phyloP scores from a whole-genome alignment of 2,888 invertebrate species.

The Gasteruption jaculator region DNA sequence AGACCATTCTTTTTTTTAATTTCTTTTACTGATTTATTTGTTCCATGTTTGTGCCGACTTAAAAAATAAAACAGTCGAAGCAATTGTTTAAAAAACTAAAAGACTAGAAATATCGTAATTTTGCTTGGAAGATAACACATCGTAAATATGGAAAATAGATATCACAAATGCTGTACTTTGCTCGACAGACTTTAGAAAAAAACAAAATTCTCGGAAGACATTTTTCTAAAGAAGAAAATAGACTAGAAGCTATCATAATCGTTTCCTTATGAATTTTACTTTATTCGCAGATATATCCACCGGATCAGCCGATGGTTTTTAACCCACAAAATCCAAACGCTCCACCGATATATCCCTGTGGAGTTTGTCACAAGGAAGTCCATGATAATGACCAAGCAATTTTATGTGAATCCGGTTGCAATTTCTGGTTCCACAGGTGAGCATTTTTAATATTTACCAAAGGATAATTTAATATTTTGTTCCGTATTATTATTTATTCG shows the following conservation, averaged over 20 bases:
- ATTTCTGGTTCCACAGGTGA: conserved; percentile 97
- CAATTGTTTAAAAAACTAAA: conserved; percentile 3
- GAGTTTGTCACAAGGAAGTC: conserved; percentile 95
- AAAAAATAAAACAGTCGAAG: neutral
- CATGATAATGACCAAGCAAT: conserved; percentile 98
- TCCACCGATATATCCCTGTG: conserved; percentile 96
- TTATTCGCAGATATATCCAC: conserved; percentile 68
- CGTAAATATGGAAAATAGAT: too few species aligned
- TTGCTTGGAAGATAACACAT: too few species aligned
- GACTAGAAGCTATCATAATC: too few species aligned
- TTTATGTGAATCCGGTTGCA: conserved; percentile 96
- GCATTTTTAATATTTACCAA: too few species aligned
- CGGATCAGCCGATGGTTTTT: conserved; percentile 95
- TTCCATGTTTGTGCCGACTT: neutral
- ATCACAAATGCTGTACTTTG: too few species aligned
- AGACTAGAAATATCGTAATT: too few species aligned
- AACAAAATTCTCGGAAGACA: too few species aligned
- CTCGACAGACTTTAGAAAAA: too few species aligned
- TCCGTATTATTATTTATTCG: too few species aligned
- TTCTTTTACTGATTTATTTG: neutral
- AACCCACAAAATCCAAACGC: conserved; percentile 98
- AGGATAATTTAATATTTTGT: too few species aligned
- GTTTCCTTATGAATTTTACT: neutral
- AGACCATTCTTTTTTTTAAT: conserved; percentile 14
- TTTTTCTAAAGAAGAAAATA: too few species aligned